phyloP scores from a whole-genome alignment of 2,797 vertebrate genomes.

The Sebastes alutus region DNA sequence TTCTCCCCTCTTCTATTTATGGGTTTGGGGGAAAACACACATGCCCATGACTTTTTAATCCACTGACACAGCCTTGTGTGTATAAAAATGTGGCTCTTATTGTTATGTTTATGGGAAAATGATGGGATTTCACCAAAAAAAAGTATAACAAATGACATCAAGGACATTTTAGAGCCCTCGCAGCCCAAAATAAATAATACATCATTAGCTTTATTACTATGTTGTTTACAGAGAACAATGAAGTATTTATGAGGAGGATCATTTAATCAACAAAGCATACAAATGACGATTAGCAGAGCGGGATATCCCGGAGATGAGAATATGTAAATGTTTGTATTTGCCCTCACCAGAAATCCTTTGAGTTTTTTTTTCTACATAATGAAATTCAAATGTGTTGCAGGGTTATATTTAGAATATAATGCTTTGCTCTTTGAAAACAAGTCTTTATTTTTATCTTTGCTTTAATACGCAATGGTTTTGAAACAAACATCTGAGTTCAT shows the following conservation, averaged over 20 bases:
- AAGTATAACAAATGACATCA: neutral
- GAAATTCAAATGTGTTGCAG: slow-evolving; percentile 8
- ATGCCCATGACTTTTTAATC: neutral
- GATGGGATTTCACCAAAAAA: neutral
- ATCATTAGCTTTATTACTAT: slow-evolving; percentile 20
- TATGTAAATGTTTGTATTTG: slow-evolving; percentile 40
- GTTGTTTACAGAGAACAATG: slow-evolving; percentile 45
- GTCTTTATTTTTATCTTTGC: neutral
- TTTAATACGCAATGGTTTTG: neutral
- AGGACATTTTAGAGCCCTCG: slow-evolving; percentile 7
- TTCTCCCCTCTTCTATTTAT: slow-evolving; percentile 8
- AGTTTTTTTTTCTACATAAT: slow-evolving; percentile 10
- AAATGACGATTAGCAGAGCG: slow-evolving; percentile 21
- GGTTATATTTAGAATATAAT: slow-evolving; percentile 5
- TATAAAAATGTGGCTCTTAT: neutral
- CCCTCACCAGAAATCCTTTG: slow-evolving; percentile 14
- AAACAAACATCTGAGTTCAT: neutral
- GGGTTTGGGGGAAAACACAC: neutral
- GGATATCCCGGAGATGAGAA: slow-evolving; percentile 33
- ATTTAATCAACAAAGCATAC: slow-evolving; percentile 52
- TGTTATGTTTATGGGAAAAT: slow-evolving; percentile 12
- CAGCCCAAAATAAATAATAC: slow-evolving; percentile 26
- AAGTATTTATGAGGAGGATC: slow-evolving; percentile 10
- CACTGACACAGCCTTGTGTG: neutral
- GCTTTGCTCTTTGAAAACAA: neutral